phyloP scores from a whole-genome alignment of 2,888 invertebrate species.

The Apeira syringaria region DNA sequence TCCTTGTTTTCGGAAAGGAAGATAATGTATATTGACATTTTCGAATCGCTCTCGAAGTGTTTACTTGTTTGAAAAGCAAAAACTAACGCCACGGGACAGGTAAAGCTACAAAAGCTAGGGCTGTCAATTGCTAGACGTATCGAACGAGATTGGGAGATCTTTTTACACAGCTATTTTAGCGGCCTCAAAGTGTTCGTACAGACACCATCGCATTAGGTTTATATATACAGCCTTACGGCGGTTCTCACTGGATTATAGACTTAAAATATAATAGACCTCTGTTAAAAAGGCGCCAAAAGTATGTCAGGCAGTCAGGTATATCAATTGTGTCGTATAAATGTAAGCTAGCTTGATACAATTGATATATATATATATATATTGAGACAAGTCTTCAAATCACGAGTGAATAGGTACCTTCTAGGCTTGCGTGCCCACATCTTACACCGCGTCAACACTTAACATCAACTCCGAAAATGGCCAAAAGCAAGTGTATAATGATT shows the following conservation, averaged over 20 bases:
- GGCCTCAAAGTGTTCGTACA: slow-evolving; percentile 47
- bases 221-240: slow-evolving; percentile 36
- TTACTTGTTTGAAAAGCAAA: slow-evolving; percentile 31
- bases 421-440: too few species aligned
- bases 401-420: too few species aligned
- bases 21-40: slow-evolving; percentile 1
- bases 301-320: too few species aligned
- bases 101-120: slow-evolving; percentile 36
- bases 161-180: slow-evolving; percentile 52
- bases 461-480: too few species aligned
- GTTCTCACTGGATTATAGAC: not conserved
- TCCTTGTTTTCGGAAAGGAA: slow-evolving; percentile 11
- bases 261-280: not conserved
- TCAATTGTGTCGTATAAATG: too few species aligned
- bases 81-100: slow-evolving; percentile 32
- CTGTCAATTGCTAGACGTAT: slow-evolving; percentile 42
- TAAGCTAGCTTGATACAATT: too few species aligned
- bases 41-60: slow-evolving; percentile 5
- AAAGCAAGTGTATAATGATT: too few species aligned
- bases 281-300: too few species aligned
- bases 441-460: too few species aligned
- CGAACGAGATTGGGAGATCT: slow-evolving; percentile 35
- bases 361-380: too few species aligned
- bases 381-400: too few species aligned
- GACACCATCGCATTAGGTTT: slow-evolving; percentile 50